Conservation (phyloP, 2,113 vertebrate species). For the Callionymus lyra region DNA sequence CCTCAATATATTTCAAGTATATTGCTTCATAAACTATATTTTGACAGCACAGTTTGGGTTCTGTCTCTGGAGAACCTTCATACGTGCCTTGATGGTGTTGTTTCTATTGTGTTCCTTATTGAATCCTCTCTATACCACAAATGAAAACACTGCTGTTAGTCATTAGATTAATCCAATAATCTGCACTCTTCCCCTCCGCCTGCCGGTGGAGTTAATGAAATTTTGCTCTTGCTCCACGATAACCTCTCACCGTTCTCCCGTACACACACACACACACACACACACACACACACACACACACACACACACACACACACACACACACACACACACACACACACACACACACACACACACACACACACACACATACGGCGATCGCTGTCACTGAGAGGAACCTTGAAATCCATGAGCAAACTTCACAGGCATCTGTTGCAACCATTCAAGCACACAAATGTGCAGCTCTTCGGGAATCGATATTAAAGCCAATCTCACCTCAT, state of each 20-base stretch:
- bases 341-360: no score
- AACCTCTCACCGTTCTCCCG: conserved; percentile 34
- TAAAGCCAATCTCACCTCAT: conserved; percentile 32
- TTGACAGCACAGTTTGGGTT: no score
- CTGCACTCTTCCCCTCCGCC: conserved; percentile 48
- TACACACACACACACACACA: conserved; percentile 38
- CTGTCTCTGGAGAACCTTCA: background rate
- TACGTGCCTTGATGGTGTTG: conserved; percentile 18
- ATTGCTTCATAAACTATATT: no score
- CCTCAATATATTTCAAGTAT: no score
- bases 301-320: no score
- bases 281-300: no score
- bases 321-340: no score
- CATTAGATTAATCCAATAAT: conserved; percentile 72
- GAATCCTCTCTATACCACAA: conserved; percentile 59
- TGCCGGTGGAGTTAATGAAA: conserved; percentile 55
- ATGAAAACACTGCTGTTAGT: conserved; percentile 68
- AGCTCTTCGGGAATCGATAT: no score
- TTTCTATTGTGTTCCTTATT: conserved; percentile 51
- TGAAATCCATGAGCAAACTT: conserved; percentile 43
- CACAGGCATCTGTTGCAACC: conserved; percentile 33
- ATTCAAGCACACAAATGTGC: conserved; percentile 30
- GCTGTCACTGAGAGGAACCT: conserved; percentile 31
- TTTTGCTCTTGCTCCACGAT: conserved; percentile 45
- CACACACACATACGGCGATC: no score